Evolutionary conservation across 2,888 invertebrate genomes (phyloP).

Genomic region (Meghimatium bilineatum): DNA sequence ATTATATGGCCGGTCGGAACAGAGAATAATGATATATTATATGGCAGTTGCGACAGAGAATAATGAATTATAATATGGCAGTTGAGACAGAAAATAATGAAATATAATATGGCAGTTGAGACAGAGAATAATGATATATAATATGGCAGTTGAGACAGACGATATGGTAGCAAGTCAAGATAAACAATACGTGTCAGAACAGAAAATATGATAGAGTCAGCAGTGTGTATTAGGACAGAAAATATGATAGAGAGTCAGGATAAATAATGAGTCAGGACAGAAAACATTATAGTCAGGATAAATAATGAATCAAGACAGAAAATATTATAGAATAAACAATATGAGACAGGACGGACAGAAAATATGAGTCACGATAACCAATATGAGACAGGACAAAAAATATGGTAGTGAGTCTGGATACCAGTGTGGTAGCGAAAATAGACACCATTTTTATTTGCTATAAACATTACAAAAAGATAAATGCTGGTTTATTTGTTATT

Average conservation of each 20-base stretch:
- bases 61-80: not conserved
- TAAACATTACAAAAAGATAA: no score
- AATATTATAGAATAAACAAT: not conserved
- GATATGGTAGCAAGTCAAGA: no score
- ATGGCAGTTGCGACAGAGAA: not conserved
- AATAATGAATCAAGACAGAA: conserved; percentile 51
- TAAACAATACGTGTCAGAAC: not conserved
- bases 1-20: no score
- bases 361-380: not conserved
- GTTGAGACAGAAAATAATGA: no score
- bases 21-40: not conserved
- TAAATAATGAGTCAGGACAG: no score
- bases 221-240: not conserved
- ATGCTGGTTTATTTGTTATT: no score
- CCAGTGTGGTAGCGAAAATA: no score
- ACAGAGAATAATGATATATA: conserved; percentile 56
- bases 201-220: not conserved
- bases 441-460: no score
- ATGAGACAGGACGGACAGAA: not conserved
- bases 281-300: no score
- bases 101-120: no score
- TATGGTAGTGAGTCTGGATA: no score
- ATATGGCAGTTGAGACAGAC: not conserved
- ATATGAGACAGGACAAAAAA: not conserved
- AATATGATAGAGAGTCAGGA: not conserved